Evolutionary conservation across 2,888 invertebrate genomes (phyloP).

Genomic region (Hermaeophaga mercurialis): DNA sequence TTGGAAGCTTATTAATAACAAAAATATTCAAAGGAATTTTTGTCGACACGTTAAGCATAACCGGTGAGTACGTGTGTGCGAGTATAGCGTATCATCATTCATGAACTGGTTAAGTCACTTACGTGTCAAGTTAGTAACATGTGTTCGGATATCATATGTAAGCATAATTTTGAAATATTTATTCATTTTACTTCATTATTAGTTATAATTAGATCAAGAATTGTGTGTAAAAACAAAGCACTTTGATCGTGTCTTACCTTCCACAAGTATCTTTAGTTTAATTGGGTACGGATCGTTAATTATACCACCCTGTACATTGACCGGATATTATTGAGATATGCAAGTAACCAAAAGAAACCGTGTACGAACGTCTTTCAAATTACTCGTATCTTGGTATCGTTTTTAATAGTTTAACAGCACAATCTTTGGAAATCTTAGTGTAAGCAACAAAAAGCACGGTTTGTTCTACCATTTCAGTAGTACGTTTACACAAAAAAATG

Average conservation of each 20-base stretch:
- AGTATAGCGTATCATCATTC: conserved; percentile 10
- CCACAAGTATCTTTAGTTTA: too few species aligned
- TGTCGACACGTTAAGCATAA: conserved; percentile 29
- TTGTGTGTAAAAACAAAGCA: too few species aligned
- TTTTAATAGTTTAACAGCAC: not conserved
- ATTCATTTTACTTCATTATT: too few species aligned
- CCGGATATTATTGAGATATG: not conserved
- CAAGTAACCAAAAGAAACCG: not conserved
- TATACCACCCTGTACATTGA: not conserved
- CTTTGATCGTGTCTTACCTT: too few species aligned
- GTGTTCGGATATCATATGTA: conserved; percentile 5
- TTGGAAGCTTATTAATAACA: conserved; percentile 29
- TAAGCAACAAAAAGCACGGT: not conserved
- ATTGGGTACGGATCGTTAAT: too few species aligned
- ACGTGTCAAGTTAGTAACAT: conserved; percentile 5
- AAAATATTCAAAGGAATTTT: conserved; percentile 31
- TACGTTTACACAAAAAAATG: not conserved
- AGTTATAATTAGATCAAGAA: too few species aligned
- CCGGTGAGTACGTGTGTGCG: conserved; percentile 5
- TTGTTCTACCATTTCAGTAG: not conserved
- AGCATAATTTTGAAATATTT: conserved; percentile 8
- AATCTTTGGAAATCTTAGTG: not conserved
- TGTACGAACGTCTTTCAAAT: not conserved
- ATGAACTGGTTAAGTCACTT: conserved; percentile 12
- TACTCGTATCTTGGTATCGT: not conserved